A percentile compares a stretch with the other conserved stretches of the same genome.
Evolutionary conservation across 2,797 vertebrate genomes (phyloP).

Genomic region (Petrocephalus schoutedeni): DNA sequence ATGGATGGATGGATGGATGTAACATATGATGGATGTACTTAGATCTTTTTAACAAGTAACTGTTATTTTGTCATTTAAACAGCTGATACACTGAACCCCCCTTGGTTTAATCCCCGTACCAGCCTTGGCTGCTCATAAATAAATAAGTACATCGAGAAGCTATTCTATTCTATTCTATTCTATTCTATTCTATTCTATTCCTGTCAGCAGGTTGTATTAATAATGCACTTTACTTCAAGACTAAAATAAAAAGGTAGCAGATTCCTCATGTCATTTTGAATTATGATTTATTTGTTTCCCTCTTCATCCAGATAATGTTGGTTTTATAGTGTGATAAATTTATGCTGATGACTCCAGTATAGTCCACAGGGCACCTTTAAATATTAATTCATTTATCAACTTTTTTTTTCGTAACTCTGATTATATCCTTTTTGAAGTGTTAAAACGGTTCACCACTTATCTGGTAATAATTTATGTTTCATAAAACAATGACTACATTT

Average conservation of each 20-base stretch:
- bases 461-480: neutral
- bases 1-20: neutral
- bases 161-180: neutral
- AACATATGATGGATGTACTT: neutral
- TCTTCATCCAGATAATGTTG: neutral
- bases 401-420: neutral
- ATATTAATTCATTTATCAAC: neutral
- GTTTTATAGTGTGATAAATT: neutral
- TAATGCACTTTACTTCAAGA: neutral
- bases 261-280: neutral
- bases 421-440: neutral
- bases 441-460: neutral
- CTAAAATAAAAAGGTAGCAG: neutral
- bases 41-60: neutral
- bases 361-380: neutral
- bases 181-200: neutral
- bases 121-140: neutral
- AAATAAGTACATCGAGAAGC: neutral
- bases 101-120: neutral
- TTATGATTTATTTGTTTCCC: neutral
- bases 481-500: neutral
- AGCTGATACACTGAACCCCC: neutral
- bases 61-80: neutral
- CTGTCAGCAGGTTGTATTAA: neutral
- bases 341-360: neutral